phyloP scores from a whole-genome alignment of 2,888 invertebrate genomes.

The Apantesis nais region DNA sequence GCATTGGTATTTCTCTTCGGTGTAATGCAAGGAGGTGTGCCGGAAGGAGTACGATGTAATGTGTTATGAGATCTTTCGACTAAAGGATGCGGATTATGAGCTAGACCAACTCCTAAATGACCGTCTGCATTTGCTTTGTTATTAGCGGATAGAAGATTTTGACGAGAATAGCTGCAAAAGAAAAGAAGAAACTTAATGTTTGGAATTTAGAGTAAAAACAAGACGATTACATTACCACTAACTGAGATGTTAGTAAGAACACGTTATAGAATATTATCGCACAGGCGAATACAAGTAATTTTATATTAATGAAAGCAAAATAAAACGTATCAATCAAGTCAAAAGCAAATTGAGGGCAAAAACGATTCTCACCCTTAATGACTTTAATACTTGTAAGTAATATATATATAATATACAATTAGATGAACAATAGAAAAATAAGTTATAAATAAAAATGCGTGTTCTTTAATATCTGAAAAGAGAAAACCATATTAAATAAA shows the following conservation, averaged over 20 bases:
- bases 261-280: constrained; percentile 29
- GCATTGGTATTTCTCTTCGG: constrained; percentile 75
- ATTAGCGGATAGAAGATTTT: constrained; percentile 92
- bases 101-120: constrained; percentile 70
- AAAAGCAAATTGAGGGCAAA: constrained; percentile 49
- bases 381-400: constrained; percentile 39
- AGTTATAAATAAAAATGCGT: constrained; percentile 46
- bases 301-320: constrained; percentile 31
- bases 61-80: constrained; percentile 86
- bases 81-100: constrained; percentile 74
- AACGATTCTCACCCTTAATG: constrained; percentile 63
- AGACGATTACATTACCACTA: constrained; percentile 17
- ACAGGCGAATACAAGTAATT: constrained; percentile 36
- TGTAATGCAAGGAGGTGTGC: constrained; percentile 62
- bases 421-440: constrained; percentile 46
- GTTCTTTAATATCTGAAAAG: constrained; percentile 77
- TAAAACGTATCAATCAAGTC: constrained; percentile 24
- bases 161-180: constrained; percentile 92
- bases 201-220: constrained; percentile 14
- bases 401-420: constrained; percentile 50
- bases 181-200: constrained; percentile 24
- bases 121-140: constrained; percentile 90
- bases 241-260: constrained; percentile 45
- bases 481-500: constrained; percentile 55
- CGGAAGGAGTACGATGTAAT: constrained; percentile 68